Conservation (phyloP, 2,797 vertebrate species). For the Aulostomus chinensis region DNA sequence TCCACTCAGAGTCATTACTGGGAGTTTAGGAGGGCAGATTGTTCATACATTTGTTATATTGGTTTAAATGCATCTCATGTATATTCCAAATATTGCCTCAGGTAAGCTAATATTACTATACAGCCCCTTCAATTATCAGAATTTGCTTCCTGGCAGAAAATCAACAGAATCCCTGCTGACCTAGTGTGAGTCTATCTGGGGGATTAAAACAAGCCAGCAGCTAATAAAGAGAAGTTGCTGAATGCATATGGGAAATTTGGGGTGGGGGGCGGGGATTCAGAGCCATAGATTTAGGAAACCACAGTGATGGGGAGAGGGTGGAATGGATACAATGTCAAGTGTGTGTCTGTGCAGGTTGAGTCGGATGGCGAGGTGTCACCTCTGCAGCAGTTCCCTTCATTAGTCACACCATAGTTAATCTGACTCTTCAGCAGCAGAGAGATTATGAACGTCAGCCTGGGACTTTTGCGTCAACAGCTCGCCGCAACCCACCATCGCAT, state of each 20-base stretch:
- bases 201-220: conserved; percentile 61
- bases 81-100: conserved; percentile 40
- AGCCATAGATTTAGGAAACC: no score
- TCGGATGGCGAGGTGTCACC: no score
- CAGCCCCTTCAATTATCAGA: conserved; percentile 66
- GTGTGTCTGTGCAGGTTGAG: no score
- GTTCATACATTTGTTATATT: conserved; percentile 15
- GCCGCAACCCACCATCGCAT: no score
- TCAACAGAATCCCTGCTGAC: conserved; percentile 38
- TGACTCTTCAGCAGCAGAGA: no score
- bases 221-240: conserved; percentile 67
- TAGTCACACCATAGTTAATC: no score
- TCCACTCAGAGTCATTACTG: conserved; percentile 22
- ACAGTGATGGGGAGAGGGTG: neutral
- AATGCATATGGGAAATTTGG: conserved; percentile 56
- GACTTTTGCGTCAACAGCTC: no score
- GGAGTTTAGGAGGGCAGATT: conserved; percentile 19
- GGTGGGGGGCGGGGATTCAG: no score
- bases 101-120: conserved; percentile 31
- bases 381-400: no score
- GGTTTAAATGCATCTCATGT: conserved; percentile 32
- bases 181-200: conserved; percentile 57
- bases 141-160: conserved; percentile 68
- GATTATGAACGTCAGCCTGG: no score
- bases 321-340: no score